Evolutionary conservation across 2,888 invertebrate genomes (phyloP), one percentile per base, ranked within the genome.

Genomic region (Opisthograptis luteolata): DNA sequence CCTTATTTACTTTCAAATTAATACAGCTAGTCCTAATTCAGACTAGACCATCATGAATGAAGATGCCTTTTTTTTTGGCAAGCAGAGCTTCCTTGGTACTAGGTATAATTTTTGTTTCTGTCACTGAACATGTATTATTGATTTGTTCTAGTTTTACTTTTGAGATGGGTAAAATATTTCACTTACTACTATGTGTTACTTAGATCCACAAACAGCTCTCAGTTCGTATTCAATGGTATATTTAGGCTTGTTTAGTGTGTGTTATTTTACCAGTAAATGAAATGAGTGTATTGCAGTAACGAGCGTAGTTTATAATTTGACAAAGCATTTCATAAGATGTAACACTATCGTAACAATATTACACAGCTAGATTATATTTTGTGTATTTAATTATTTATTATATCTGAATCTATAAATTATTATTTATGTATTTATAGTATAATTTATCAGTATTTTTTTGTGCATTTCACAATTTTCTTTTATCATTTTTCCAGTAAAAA

Each of bases 111-210:
- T 17, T 27, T 14, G 20, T 27, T 32, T 36, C 8, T 27, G 10
- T 20, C n/a, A 19, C 15, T 60, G 50, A 62, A 55, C 39, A 50
- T 51, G 40, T 63, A 72, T 72, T 69, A 56, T 72, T n/a, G n/a
- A n/a, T 82, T 87, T 87, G 80, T 88, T 89, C 79, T 88, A 88
- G 88, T 81, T 88, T 84, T 89, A 89, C 73, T 86, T 89, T 84
- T 88, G 79, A 80, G 70, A 59, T 54, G 55, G 62, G 73, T 72
- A 75, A 79, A 73, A 60, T 30, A 4, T 40, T 24, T 34, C 14
- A 20, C 12, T 42, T 37, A 12, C 57, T 63, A 22, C 50, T 59
- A 53, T 44, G 32, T 53, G 58, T 58, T 62, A 63, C 53, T 47
- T 44, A 32, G 48, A 13, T 14, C 45, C 14, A 28, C 13, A 12